These are phyloP conservation scores for Saturnia japonica DNA, from an alignment of 2,888 invertebrate genomes.

Conservation along the genomic window DNA sequence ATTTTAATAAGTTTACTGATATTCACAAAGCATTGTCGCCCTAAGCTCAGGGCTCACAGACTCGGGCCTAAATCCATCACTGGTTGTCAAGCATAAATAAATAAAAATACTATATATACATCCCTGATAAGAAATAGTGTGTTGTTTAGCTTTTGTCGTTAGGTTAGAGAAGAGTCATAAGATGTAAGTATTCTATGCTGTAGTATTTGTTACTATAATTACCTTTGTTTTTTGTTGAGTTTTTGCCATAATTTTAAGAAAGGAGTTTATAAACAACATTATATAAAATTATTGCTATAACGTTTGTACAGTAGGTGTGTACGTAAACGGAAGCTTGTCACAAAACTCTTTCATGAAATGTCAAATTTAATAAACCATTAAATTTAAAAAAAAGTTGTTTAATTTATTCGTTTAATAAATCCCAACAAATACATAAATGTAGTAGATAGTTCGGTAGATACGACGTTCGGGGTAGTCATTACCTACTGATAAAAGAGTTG, in stretches of 20 bases:
- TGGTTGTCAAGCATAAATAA: slow-evolving; percentile 28
- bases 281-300: slow-evolving; percentile 69
- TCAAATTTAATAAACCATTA: slow-evolving; percentile 80
- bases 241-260: slow-evolving; percentile 75
- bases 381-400: slow-evolving; percentile 37
- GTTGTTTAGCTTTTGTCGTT: slow-evolving; percentile 79
- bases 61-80: slow-evolving; percentile 1
- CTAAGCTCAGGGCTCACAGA: too few relatives aligned
- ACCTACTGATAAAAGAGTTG: too few relatives aligned
- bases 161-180: slow-evolving; percentile 71
- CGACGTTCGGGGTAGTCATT: too few relatives aligned
- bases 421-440: too few relatives aligned
- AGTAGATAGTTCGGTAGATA: too few relatives aligned
- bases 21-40: too few relatives aligned
- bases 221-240: slow-evolving; percentile 79
- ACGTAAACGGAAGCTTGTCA: slow-evolving; percentile 80
- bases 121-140: slow-evolving; percentile 59
- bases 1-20: too few relatives aligned
- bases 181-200: slow-evolving; percentile 57
- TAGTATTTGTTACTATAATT: slow-evolving; percentile 71
- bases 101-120: slow-evolving; percentile 29
- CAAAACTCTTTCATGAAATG: slow-evolving; percentile 78
- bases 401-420: slow-evolving; percentile 24
- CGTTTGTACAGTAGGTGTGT: slow-evolving; percentile 73
- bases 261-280: slow-evolving; percentile 62